Evolutionary conservation across 1,140 invertebrate genomes (phyloP).

Genomic region (Lordiphosa clarofinis): DNA sequence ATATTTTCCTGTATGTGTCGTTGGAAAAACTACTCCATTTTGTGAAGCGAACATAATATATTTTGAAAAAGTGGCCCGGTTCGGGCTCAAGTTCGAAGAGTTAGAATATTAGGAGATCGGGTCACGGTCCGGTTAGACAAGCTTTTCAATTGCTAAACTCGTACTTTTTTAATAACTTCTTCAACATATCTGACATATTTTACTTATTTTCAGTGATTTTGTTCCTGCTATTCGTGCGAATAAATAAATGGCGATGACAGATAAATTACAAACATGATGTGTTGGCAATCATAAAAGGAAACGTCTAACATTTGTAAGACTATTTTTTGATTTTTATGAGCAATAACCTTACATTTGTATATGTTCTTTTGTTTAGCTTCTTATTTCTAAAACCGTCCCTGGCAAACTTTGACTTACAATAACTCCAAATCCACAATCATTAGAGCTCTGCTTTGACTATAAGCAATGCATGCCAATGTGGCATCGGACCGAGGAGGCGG

Average conservation of each 20-base stretch:
- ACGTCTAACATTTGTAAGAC: background rate
- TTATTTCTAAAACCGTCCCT: slow-evolving; percentile 41
- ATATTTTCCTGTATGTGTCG: too few relatives aligned
- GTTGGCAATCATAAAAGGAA: slow-evolving; percentile 15
- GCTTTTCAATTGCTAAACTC: too few relatives aligned
- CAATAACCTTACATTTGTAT: background rate
- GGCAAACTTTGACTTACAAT: slow-evolving; percentile 27
- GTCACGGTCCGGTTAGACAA: too few relatives aligned
- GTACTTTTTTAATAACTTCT: too few relatives aligned
- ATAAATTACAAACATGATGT: slow-evolving; percentile 22
- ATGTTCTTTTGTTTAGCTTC: slow-evolving; percentile 14
- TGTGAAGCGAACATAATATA: too few relatives aligned
- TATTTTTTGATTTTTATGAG: background rate
- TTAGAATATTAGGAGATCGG: too few relatives aligned
- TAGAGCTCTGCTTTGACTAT: slow-evolving; percentile 14
- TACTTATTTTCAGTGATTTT: slow-evolving; percentile 9
- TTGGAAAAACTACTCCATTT: too few relatives aligned
- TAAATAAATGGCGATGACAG: slow-evolving; percentile 28
- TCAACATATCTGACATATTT: background rate
- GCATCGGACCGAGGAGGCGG: slow-evolving; percentile 85
- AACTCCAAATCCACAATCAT: slow-evolving; percentile 22
- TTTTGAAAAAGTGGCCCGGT: too few relatives aligned
- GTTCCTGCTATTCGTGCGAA: slow-evolving; percentile 3
- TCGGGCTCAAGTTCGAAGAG: too few relatives aligned
- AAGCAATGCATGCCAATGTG: slow-evolving; percentile 89